Percentiles rank a stretch among this genome's conserved stretches.
phyloP scores from a whole-genome alignment of 2,888 invertebrate genomes.

The Incurvaria masculella region DNA sequence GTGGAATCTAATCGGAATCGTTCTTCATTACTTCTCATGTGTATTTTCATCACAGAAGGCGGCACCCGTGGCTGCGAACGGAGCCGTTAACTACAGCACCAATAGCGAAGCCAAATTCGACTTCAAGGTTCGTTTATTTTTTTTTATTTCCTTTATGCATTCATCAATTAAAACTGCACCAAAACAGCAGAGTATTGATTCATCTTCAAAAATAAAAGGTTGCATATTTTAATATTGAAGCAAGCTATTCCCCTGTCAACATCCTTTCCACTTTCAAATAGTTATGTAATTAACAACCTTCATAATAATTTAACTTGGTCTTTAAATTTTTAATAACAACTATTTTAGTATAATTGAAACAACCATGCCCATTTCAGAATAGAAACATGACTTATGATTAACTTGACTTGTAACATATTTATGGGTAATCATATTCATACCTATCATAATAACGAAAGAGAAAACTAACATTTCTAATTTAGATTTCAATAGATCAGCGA shows the following conservation, averaged over 20 bases:
- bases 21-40: background rate
- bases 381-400: too few relatives aligned
- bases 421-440: too few relatives aligned
- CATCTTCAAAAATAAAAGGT: background rate
- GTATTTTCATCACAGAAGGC: conserved; percentile 35
- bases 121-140: conserved; percentile 40
- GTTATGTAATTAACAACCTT: background rate
- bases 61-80: conserved; percentile 28
- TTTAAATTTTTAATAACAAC: too few relatives aligned
- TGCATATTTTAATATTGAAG: too few relatives aligned
- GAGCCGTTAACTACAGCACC: conserved; percentile 52
- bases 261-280: background rate
- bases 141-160: background rate
- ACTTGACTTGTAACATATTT: too few relatives aligned
- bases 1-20: background rate
- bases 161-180: background rate
- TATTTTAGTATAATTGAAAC: too few relatives aligned
- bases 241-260: background rate
- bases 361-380: too few relatives aligned
- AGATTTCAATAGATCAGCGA: too few relatives aligned
- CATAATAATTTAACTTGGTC: too few relatives aligned
- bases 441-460: too few relatives aligned
- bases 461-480: too few relatives aligned
- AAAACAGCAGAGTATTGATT: background rate
- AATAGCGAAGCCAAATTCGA: conserved; percentile 62